phyloP scores from a whole-genome alignment of 1,140 invertebrate genomes.

The Drosophila triauraria region DNA sequence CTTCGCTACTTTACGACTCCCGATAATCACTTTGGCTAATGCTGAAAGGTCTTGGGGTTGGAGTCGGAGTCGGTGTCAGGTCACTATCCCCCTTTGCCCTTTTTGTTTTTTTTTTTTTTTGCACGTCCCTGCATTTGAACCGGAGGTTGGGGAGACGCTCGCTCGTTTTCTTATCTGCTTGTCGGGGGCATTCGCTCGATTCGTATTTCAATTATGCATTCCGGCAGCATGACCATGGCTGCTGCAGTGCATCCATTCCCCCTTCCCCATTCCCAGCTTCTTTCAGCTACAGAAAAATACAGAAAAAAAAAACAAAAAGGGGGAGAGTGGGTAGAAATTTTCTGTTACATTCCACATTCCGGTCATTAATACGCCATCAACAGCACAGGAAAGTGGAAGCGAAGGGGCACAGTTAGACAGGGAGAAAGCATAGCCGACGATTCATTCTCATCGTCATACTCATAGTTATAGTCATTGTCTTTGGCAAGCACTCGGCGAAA shows the following conservation, averaged over 20 bases:
- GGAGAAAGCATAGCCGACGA: constrained; percentile 26
- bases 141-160: constrained; percentile 20
- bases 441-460: constrained; percentile 14
- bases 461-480: constrained; percentile 3
- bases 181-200: constrained; percentile 46
- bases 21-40: constrained; percentile 28
- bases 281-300: constrained; percentile 25
- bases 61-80: not conserved
- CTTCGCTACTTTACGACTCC: constrained; percentile 18
- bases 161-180: constrained; percentile 46
- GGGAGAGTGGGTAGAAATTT: constrained; percentile 20
- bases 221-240: constrained; percentile 63
- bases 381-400: constrained; percentile 13
- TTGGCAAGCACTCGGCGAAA: not conserved
- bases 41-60: constrained; percentile 23
- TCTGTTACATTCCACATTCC: constrained; percentile 80
- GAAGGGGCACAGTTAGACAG: constrained; percentile 9
- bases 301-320: constrained; percentile 15
- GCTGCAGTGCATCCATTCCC: constrained; percentile 23
- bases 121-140: constrained; percentile 15
- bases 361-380: constrained; percentile 82
- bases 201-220: constrained; percentile 80
- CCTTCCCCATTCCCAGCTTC: not conserved
- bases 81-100: not conserved
- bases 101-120: not conserved